Evolutionary conservation across 2,888 invertebrate species (phyloP), one percentile per base, ranked within the genome.

Genomic region (Endotricha flammealis): DNA sequence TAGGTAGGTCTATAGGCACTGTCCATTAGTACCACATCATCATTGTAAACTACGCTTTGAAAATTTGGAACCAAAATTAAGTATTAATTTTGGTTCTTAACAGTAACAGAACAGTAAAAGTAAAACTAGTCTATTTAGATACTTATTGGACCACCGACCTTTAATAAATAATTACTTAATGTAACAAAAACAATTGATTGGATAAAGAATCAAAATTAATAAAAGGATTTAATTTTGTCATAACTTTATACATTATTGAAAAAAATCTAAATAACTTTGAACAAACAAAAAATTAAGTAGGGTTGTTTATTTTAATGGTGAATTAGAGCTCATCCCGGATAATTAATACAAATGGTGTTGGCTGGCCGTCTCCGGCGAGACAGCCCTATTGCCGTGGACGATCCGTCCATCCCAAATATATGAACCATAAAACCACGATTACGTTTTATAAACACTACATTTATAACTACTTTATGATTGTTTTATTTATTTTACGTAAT

Each of bases 401-500:
- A 35, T 49, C 51, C 61, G 60, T 69, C 73, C 66, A 59, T 65
- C 61, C 56, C 57, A 62, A 66, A 74, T 75, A 77, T 81, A 81
- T 77, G 74, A 64, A 57, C 81, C 81, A 81, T 82, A 82, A 83
- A 85, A 73, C 69, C 55, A 71, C 79, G 73, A 81, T 82, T 78
- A 81, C 73, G 65, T 81, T 82, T 81, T 83, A 83, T 82, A 86
- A 86, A 85, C 83, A 86, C 81, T 82, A 74, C 83, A 75, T 81
- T 80, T 79, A 81, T 81, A 79, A 83, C 80, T 78, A 80, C 79
- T 82, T 83, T 82, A 82, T 80, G 83, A 85, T 83, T 83, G 78
- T 73, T 78, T 82, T 83, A 85, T 86, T 85, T 82, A 86, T 86
- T 85, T 82, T 82, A 80, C 64, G 81, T 85, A 83, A 86, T 85